A percentile compares a stretch with the other conserved stretches of the same genome.
These are phyloP conservation scores for Drosophila pallidifrons DNA, from an alignment of 1,140 invertebrate genomes.

Conservation along the genomic window DNA sequence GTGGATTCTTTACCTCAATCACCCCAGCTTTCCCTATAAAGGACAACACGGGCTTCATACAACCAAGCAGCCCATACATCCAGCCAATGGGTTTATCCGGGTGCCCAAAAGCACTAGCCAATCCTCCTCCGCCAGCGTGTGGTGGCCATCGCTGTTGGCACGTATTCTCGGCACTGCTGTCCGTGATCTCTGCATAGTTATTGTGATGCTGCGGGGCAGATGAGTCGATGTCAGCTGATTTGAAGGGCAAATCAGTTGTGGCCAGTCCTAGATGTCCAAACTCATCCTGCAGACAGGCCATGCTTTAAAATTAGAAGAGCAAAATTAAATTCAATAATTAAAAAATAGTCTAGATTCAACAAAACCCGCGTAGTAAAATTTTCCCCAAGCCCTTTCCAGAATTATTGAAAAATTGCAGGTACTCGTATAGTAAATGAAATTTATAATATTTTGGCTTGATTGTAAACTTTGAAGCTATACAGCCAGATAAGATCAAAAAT, in stretches of 20 bases:
- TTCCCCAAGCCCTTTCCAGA: too few relatives aligned
- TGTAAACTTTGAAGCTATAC: too few relatives aligned
- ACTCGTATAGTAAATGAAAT: too few relatives aligned
- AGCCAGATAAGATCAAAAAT: too few relatives aligned
- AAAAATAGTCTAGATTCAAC: not conserved
- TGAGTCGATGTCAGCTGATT: conserved; percentile 72
- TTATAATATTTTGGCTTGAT: too few relatives aligned
- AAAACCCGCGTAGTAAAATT: too few relatives aligned
- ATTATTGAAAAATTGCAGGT: too few relatives aligned
- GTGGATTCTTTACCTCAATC: conserved; percentile 78
- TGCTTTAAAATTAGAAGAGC: conserved; percentile 81
- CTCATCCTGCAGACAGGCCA: conserved; percentile 89
- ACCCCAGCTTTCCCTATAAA: conserved; percentile 91
- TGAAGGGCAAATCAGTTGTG: conserved; percentile 84
- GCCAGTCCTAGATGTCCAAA: conserved; percentile 86
- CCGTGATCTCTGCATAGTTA: conserved; percentile 80
- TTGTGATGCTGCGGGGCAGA: conserved; percentile 61
- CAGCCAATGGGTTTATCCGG: conserved; percentile 88
- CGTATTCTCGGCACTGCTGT: conserved; percentile 82
- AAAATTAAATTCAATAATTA: not conserved
- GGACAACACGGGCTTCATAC: conserved; percentile 93
- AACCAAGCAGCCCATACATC: conserved; percentile 94
- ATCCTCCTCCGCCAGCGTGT: conserved; percentile 67
- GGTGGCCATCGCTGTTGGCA: conserved; percentile 85
- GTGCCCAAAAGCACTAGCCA: conserved; percentile 70